phyloP scores from a whole-genome alignment of 2,113 vertebrate species.

The Pygathrix nemaeus region DNA sequence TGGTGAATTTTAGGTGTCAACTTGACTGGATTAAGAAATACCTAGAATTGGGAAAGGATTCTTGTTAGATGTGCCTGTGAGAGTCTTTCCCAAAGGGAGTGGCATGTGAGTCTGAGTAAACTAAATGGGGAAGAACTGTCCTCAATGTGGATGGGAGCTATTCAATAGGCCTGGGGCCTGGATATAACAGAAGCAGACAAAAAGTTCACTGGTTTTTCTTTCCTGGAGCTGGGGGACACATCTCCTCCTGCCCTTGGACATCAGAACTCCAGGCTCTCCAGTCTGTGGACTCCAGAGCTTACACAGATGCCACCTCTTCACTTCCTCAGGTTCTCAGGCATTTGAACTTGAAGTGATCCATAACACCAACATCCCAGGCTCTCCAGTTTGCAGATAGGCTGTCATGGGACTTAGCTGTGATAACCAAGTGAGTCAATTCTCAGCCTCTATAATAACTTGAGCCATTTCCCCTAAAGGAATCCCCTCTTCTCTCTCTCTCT shows the following conservation, averaged over 20 bases:
- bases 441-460: background rate
- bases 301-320: background rate
- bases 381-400: background rate
- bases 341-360: background rate
- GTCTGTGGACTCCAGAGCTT: background rate
- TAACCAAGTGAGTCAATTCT: background rate
- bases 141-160: background rate
- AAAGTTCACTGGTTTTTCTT: background rate
- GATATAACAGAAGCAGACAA: background rate
- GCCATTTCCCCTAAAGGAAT: background rate
- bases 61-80: background rate
- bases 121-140: no score
- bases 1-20: background rate
- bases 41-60: background rate
- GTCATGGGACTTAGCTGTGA: background rate
- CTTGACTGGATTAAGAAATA: background rate
- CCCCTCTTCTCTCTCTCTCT: background rate
- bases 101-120: background rate
- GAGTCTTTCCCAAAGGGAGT: background rate
- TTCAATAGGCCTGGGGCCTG: background rate
- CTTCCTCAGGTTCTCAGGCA: background rate
- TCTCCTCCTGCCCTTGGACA: background rate
- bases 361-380: background rate
- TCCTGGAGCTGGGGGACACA: background rate
- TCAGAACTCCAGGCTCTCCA: background rate